Percentiles rank a stretch among this genome's conserved stretches.
These are phyloP conservation scores for Cryptosula pallasiana DNA, from an alignment of 2,888 invertebrate genomes.

Conservation along the genomic window DNA sequence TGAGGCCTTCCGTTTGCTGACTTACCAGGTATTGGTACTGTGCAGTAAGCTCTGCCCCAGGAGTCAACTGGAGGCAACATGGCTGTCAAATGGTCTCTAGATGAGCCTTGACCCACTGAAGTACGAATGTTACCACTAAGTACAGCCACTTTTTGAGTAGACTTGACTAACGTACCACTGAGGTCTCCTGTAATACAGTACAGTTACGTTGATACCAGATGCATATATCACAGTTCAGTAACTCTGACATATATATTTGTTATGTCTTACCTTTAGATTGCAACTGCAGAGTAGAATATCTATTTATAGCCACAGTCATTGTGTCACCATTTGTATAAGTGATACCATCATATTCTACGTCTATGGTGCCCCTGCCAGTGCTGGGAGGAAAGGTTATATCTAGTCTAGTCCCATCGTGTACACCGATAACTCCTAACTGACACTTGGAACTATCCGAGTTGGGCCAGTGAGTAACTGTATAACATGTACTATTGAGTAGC, in stretches of 20 bases:
- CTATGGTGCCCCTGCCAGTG: not conserved
- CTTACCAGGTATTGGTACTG: slow-evolving; percentile 37
- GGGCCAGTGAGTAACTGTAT: slow-evolving; percentile 24
- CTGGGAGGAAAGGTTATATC: slow-evolving; percentile 16
- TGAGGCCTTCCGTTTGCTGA: too few species aligned
- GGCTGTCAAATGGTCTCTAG: slow-evolving; percentile 39
- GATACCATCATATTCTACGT: slow-evolving; percentile 28
- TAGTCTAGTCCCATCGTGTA: slow-evolving; percentile 19
- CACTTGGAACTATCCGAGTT: slow-evolving; percentile 9
- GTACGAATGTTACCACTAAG: slow-evolving; percentile 38
- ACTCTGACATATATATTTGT: too few species aligned
- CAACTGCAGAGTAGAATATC: slow-evolving; percentile 33
- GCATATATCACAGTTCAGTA: too few species aligned
- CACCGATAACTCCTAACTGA: slow-evolving; percentile 16
- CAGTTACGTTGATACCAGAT: too few species aligned
- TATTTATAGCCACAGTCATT: slow-evolving; percentile 29
- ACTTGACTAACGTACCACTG: slow-evolving; percentile 34
- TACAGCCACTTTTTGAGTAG: slow-evolving; percentile 34
- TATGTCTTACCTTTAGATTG: slow-evolving; percentile 24
- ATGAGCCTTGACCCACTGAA: slow-evolving; percentile 30
- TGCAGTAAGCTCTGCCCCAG: slow-evolving; percentile 40
- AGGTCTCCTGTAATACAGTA: slow-evolving; percentile 33
- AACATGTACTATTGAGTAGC: too few species aligned
- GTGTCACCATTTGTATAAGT: slow-evolving; percentile 30
- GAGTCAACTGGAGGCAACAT: slow-evolving; percentile 35